A percentile compares a stretch with the other conserved stretches of the same genome.
phyloP scores from a whole-genome alignment of 2,888 invertebrate genomes.

The Ommatoiulus sabulosus region DNA sequence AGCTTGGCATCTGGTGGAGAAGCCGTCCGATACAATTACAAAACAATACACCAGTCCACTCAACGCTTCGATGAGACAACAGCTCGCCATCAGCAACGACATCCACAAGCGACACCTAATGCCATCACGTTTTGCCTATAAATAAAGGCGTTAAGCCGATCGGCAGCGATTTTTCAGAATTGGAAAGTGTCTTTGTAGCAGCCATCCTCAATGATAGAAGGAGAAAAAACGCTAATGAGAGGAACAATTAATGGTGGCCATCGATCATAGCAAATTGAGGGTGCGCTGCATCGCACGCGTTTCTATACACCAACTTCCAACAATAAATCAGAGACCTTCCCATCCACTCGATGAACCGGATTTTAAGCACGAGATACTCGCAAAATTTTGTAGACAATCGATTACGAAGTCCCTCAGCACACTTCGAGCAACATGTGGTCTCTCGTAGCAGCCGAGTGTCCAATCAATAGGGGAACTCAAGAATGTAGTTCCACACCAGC shows the following conservation, averaged over 20 bases:
- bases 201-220: neutral
- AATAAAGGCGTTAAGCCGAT: neutral
- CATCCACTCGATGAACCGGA: neutral
- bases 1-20: neutral
- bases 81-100: neutral
- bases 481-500: too few relatives aligned
- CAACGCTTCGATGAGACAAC: neutral
- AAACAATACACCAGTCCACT: conserved; percentile 10
- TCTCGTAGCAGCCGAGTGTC: neutral
- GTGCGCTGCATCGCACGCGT: neutral
- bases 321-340: neutral
- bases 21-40: conserved; percentile 1
- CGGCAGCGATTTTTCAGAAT: neutral
- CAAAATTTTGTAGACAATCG: neutral
- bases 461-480: too few relatives aligned
- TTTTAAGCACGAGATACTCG: neutral
- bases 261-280: neutral
- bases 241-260: conserved; percentile 19
- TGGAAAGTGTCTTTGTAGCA: neutral
- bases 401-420: too few relatives aligned
- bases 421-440: too few relatives aligned
- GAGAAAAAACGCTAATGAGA: neutral
- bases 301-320: neutral
- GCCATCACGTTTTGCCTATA: neutral
- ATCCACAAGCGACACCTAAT: neutral